A percentile compares a stretch with the other conserved stretches of the same genome.
These are phyloP conservation scores for Argyresthia goedartella DNA, from an alignment of 2,888 invertebrate genomes.

Conservation along the genomic window DNA sequence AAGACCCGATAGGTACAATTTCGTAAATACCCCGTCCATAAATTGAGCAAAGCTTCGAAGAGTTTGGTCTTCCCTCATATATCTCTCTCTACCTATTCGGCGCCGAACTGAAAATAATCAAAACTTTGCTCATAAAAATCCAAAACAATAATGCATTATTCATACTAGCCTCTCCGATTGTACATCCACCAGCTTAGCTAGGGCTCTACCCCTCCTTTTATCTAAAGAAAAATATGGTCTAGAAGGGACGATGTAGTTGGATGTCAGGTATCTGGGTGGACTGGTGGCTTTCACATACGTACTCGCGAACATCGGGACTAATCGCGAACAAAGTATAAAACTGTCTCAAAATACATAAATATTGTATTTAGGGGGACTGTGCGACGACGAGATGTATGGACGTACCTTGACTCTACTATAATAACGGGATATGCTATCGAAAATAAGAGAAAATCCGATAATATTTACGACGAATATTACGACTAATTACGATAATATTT, in stretches of 20 bases:
- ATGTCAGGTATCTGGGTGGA: constrained; percentile 32
- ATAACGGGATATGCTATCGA: too few relatives aligned
- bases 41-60: constrained; percentile 40
- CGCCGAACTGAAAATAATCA: constrained; percentile 69
- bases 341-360: constrained; percentile 67
- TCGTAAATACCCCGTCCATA: constrained; percentile 33
- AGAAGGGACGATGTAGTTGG: constrained; percentile 20
- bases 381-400: constrained; percentile 21
- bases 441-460: too few relatives aligned
- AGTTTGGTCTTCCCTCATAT: constrained; percentile 29
- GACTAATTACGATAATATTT: not conserved
- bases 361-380: constrained; percentile 56
- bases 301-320: constrained; percentile 38
- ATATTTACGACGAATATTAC: too few relatives aligned
- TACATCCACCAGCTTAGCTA: constrained; percentile 31
- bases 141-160: constrained; percentile 72
- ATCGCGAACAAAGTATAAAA: constrained; percentile 60
- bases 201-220: constrained; percentile 24
- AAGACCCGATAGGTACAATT: constrained; percentile 1
- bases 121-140: constrained; percentile 71
- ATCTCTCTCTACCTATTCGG: constrained; percentile 45
- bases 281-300: constrained; percentile 29
- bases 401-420: too few relatives aligned
- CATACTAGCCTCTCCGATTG: constrained; percentile 58
- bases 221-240: constrained; percentile 26